Percentiles rank a stretch among this genome's conserved stretches.
Evolutionary conservation across 1,140 invertebrate genomes (phyloP).

Genomic region (Lutraria rhynchaena): DNA sequence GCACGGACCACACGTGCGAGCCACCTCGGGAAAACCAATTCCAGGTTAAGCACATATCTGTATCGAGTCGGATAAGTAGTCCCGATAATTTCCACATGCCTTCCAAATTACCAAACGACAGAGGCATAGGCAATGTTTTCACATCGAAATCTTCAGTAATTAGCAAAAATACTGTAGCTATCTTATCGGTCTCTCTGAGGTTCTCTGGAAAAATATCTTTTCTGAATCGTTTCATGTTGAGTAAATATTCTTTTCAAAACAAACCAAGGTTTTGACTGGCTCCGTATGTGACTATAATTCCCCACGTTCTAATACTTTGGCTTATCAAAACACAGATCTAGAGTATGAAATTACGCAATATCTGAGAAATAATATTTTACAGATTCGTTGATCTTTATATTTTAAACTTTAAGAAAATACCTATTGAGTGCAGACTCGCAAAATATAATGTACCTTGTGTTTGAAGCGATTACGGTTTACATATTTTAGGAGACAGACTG

Average conservation of each 20-base stretch:
- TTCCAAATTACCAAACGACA: conserved; percentile 35
- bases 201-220: conserved; percentile 49
- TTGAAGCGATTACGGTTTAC: too few relatives aligned
- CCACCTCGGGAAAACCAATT: too few relatives aligned
- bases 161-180: conserved; percentile 50
- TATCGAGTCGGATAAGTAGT: conserved; percentile 32
- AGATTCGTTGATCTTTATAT: conserved; percentile 19
- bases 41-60: conserved; percentile 38
- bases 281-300: conserved; percentile 18
- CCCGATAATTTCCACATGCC: conserved; percentile 50
- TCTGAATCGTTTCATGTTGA: conserved; percentile 57
- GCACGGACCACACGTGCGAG: too few relatives aligned
- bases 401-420: too few relatives aligned
- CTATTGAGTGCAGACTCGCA: too few relatives aligned
- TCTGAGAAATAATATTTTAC: conserved; percentile 30
- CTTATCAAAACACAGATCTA: conserved; percentile 47
- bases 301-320: neutral
- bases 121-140: conserved; percentile 37
- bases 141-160: conserved; percentile 45
- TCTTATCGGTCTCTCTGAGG: conserved; percentile 30
- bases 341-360: conserved; percentile 54
- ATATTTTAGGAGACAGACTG: too few relatives aligned
- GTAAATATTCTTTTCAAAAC: conserved; percentile 61
- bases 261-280: conserved; percentile 34
- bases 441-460: too few relatives aligned